Percentiles rank a stretch among this genome's conserved stretches.
phyloP scores from a whole-genome alignment of 2,888 invertebrate species.

The Xestia rhomboidea region DNA sequence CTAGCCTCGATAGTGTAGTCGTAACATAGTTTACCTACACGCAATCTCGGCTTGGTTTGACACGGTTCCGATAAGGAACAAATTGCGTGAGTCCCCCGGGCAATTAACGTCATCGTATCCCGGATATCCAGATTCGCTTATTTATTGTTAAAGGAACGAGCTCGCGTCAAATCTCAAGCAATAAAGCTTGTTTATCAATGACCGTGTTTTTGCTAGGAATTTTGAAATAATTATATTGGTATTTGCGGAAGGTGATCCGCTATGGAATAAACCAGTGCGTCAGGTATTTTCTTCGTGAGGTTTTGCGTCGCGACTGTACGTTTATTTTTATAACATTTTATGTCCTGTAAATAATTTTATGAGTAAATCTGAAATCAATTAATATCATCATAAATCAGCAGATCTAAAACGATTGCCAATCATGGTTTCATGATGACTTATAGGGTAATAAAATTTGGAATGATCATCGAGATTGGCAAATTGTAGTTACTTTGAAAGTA shows the following conservation, averaged over 20 bases:
- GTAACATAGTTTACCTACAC: slow-evolving; percentile 66
- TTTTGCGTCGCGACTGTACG: background rate
- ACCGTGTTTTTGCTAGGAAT: slow-evolving; percentile 68
- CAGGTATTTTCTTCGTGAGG: background rate
- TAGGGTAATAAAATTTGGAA: background rate
- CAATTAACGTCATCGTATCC: slow-evolving; percentile 75
- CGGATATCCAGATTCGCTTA: slow-evolving; percentile 77
- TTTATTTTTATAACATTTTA: slow-evolving; percentile 11
- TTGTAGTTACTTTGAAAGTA: background rate
- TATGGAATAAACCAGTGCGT: slow-evolving; percentile 16
- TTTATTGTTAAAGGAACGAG: slow-evolving; percentile 76
- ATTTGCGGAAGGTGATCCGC: slow-evolving; percentile 33
- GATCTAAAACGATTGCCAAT: background rate
- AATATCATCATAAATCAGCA: background rate
- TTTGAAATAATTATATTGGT: slow-evolving; percentile 47
- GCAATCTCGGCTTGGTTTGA: slow-evolving; percentile 73
- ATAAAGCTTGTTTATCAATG: slow-evolving; percentile 73
- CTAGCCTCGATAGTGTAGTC: slow-evolving; percentile 49
- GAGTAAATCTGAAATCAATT: slow-evolving; percentile 9
- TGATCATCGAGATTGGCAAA: background rate
- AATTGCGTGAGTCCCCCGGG: slow-evolving; percentile 74
- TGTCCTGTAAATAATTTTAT: background rate
- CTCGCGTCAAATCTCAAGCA: slow-evolving; percentile 67
- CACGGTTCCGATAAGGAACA: slow-evolving; percentile 74
- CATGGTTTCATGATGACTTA: background rate